A percentile compares a stretch with the other conserved stretches of the same genome.
phyloP scores from a whole-genome alignment of 2,113 vertebrate genomes.

The Lasiurus borealis region DNA sequence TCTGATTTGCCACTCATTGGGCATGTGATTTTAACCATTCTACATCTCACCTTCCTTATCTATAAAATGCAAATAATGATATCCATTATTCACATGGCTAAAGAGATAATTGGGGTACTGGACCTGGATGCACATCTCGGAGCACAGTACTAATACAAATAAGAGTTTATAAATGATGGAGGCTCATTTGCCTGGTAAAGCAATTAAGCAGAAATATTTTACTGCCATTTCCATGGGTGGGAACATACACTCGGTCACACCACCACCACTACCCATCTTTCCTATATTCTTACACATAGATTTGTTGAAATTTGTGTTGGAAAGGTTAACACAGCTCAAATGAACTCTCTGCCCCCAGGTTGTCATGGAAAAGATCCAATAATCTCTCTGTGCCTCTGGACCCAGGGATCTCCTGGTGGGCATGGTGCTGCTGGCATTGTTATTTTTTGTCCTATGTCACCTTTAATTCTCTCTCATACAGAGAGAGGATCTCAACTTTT shows the following conservation, averaged over 20 bases:
- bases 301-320: constrained; percentile 9
- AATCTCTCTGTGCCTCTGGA: neutral
- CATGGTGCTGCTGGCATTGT: neutral
- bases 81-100: neutral
- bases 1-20: neutral
- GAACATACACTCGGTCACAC: too few species aligned
- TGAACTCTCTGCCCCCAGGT: neutral
- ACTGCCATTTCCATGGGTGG: neutral
- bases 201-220: neutral
- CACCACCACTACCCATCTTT: neutral
- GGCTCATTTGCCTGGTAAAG: neutral
- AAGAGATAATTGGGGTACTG: neutral
- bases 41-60: neutral
- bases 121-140: neutral
- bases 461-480: neutral
- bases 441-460: neutral
- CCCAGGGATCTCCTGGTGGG: neutral
- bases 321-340: neutral
- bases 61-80: neutral
- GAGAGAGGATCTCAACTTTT: neutral
- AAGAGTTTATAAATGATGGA: neutral
- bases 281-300: neutral
- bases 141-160: neutral
- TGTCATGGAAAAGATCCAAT: neutral
- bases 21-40: neutral